Conservation (phyloP, 2,113 vertebrate species). For the Plectropomus leopardus region DNA sequence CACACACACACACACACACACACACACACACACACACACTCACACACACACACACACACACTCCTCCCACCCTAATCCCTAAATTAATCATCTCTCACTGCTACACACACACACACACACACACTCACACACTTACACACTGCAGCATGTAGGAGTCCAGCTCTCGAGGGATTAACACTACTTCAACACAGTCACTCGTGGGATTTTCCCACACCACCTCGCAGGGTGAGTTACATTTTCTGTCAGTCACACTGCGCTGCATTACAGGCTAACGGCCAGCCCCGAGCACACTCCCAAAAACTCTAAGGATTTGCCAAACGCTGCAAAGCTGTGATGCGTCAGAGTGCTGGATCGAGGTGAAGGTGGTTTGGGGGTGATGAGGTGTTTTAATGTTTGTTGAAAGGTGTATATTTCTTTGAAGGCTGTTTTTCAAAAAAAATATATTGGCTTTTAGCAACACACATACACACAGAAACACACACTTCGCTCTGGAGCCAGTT, state of each 20-base stretch:
- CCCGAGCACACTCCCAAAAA: constrained; percentile 26
- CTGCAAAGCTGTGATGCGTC: constrained; percentile 10
- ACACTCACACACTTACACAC: constrained; percentile 3
- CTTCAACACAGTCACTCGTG: constrained; percentile 59
- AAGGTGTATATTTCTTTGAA: constrained; percentile 35
- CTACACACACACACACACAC: constrained; percentile 24
- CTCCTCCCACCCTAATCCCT: constrained; percentile 31
- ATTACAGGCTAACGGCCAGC: constrained; percentile 40
- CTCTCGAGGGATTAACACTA: constrained; percentile 70
- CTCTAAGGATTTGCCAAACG: constrained; percentile 34
- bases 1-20: neutral
- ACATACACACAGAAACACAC: neutral
- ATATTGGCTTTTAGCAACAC: neutral
- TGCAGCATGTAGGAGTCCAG: constrained; percentile 30
- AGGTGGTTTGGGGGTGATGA: constrained; percentile 22
- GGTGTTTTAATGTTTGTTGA: constrained; percentile 28
- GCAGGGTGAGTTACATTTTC: constrained; percentile 49
- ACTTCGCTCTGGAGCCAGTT: constrained; percentile 9
- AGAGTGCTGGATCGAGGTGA: neutral
- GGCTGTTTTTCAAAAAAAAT: constrained; percentile 9
- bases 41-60: constrained; percentile 1
- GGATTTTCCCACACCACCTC: constrained; percentile 71
- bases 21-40: constrained; percentile 12
- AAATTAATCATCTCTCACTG: constrained; percentile 55
- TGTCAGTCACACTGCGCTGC: constrained; percentile 56